A percentile compares a stretch with the other conserved stretches of the same genome.
phyloP scores from a whole-genome alignment of 2,888 invertebrate genomes.

The Bombylius major region DNA sequence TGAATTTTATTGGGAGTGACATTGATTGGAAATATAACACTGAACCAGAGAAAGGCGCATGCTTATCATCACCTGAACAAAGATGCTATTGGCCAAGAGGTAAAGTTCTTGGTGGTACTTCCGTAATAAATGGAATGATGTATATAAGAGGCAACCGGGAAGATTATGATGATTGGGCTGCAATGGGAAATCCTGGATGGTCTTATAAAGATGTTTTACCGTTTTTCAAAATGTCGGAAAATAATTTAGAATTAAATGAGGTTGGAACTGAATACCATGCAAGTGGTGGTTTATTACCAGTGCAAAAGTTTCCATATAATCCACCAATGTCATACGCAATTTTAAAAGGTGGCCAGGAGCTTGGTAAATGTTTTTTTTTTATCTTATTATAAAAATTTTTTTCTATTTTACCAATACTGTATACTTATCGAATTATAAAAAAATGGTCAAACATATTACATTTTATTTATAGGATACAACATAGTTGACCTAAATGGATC shows the following conservation, averaged over 20 bases:
- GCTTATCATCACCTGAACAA: constrained; percentile 54
- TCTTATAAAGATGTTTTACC: constrained; percentile 79
- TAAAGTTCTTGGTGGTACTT: constrained; percentile 83
- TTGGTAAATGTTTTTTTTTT: constrained; percentile 41
- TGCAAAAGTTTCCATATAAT: constrained; percentile 74
- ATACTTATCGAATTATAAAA: background rate
- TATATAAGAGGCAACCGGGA: constrained; percentile 78
- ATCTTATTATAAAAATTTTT: background rate
- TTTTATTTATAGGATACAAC: constrained; percentile 21
- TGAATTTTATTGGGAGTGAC: constrained; percentile 72
- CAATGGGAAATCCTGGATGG: constrained; percentile 79
- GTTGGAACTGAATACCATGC: constrained; percentile 69
- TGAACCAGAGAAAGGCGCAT: constrained; percentile 66
- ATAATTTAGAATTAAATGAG: constrained; percentile 55
- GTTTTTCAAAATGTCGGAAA: constrained; percentile 77
- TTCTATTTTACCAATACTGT: background rate
- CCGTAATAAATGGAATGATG: constrained; percentile 93
- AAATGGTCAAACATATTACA: too few species aligned
- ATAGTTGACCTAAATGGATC: background rate
- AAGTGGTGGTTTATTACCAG: constrained; percentile 62
- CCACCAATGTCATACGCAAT: constrained; percentile 67
- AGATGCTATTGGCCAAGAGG: constrained; percentile 78
- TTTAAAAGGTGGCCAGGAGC: constrained; percentile 62
- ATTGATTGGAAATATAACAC: constrained; percentile 84
- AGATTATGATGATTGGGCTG: constrained; percentile 83